These are phyloP conservation scores for Ceyx melanurus DNA, from an alignment of 2,113 vertebrate species.

Conservation along the genomic window DNA sequence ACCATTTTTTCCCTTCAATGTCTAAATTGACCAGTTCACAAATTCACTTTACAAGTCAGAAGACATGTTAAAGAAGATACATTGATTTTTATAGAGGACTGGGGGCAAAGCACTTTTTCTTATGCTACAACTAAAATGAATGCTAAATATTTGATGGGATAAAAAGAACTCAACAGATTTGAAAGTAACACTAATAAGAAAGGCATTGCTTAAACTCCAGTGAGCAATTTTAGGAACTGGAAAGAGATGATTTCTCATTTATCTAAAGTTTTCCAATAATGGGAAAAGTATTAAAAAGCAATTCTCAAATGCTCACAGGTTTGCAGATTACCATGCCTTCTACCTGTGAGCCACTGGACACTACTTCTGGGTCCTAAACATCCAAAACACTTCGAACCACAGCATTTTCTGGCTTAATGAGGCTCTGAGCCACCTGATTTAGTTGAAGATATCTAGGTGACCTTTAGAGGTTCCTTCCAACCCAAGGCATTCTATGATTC, in stretches of 20 bases:
- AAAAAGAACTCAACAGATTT: not conserved
- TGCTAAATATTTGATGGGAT: conserved; percentile 5
- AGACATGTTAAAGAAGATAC: not conserved
- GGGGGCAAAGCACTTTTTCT: not conserved
- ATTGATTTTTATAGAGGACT: not conserved
- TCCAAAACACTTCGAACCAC: not conserved
- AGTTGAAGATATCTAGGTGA: too few species aligned
- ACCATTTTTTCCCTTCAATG: not conserved
- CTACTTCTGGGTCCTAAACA: not conserved
- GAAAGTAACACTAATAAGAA: not conserved
- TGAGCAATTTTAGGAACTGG: not conserved
- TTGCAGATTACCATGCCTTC: not conserved
- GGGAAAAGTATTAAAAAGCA: not conserved
- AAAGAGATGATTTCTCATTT: not conserved
- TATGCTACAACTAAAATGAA: not conserved
- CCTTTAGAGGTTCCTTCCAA: too few species aligned
- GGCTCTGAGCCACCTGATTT: too few species aligned
- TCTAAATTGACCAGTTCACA: not conserved
- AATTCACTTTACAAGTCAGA: not conserved
- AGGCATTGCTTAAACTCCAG: not conserved
- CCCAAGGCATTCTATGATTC: too few species aligned
- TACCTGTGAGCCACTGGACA: not conserved
- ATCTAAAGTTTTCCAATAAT: not conserved
- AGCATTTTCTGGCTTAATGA: not conserved
- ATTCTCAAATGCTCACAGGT: not conserved